phyloP scores from a whole-genome alignment of 2,888 invertebrate species.

The Gastrophysa polygoni region DNA sequence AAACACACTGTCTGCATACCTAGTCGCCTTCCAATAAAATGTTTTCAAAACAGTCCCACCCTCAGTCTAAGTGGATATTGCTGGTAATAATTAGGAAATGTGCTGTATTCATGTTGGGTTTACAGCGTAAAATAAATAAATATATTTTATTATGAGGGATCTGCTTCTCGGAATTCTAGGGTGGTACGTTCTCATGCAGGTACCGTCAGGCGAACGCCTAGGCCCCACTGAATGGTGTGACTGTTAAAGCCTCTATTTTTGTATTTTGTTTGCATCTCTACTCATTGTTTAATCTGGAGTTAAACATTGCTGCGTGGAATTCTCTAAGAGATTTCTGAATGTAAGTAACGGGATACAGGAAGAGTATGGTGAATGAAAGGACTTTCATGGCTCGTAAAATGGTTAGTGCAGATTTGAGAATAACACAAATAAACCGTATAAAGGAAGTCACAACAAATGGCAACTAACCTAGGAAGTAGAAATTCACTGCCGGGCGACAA shows the following conservation, averaged over 20 bases:
- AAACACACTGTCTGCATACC: not conserved
- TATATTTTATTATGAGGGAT: constrained; percentile 33
- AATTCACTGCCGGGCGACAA: not conserved
- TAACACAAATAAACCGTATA: not conserved
- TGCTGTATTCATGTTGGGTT: constrained; percentile 20
- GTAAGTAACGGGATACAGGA: constrained; percentile 1
- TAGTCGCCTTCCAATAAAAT: not conserved
- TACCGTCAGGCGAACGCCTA: constrained; percentile 29
- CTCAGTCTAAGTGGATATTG: constrained; percentile 6
- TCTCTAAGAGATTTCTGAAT: constrained; percentile 6
- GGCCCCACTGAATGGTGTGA: constrained; percentile 33
- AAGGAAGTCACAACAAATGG: not conserved
- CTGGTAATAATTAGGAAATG: constrained; percentile 21
- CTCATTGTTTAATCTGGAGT: constrained; percentile 32
- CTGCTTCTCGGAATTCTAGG: constrained; percentile 34
- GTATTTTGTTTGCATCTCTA: constrained; percentile 32
- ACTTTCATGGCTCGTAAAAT: not conserved
- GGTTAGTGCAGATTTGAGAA: not conserved
- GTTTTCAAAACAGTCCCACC: not conserved
- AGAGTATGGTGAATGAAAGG: constrained; percentile 10
- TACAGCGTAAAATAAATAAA: constrained; percentile 35
- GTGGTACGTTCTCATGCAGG: constrained; percentile 35
- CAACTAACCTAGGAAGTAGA: not conserved
- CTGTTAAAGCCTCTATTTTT: constrained; percentile 31
- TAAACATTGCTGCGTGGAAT: constrained; percentile 22